Base-by-base conservation (phyloP, 2,888 invertebrate genomes). In the Zonitis immaculata region DNA sequence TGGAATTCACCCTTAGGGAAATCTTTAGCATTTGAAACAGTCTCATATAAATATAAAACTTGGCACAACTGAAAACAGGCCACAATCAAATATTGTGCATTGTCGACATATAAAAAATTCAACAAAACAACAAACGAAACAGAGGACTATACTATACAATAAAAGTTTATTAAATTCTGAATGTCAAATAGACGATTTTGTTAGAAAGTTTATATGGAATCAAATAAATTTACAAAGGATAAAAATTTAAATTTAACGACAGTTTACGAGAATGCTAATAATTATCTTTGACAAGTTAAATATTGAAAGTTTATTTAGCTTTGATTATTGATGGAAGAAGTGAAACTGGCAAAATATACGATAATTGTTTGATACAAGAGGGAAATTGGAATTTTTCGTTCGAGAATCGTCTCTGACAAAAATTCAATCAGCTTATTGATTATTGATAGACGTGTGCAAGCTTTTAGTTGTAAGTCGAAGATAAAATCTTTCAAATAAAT, bases 1-100 rank as follows among this genome's bases (percentile, higher is more conserved):
- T 48, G 57, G 57, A 65, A 66, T 63, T 62, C 62, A 62, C 60
- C 67, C 66, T 66, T 51, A 51, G 66, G 67, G 66, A 67, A 67
- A 67, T 67, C 66, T 65, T n/a, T 2, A 14, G 25, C 8, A 12
- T 18, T 20, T 25, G 26, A 20, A 43, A 43, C 3, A 12, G 7
- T 43, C 16, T 42, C 8, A 7, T 43, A n/a, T n/a, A n/a, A n/a
- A n/a, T 3, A n/a, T 3, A 47, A 47, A 35, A 27, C 18, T 57
- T 52, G 57, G 57, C 63, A 61, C 60, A 58, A 58, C 62, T 65
- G 53, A 39, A 49, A 51, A 58, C 53, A 49, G 57, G 56, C 61
- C 60, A 57, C 64, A 60, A 59, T 60, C 56, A 53, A 57, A 46
- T 49, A 51, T 32, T 16, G 51, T 39, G 8, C 43, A 54, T 49